Base-by-base conservation (phyloP, 1,140 invertebrate species). In the Condylostylus longicornis region DNA sequence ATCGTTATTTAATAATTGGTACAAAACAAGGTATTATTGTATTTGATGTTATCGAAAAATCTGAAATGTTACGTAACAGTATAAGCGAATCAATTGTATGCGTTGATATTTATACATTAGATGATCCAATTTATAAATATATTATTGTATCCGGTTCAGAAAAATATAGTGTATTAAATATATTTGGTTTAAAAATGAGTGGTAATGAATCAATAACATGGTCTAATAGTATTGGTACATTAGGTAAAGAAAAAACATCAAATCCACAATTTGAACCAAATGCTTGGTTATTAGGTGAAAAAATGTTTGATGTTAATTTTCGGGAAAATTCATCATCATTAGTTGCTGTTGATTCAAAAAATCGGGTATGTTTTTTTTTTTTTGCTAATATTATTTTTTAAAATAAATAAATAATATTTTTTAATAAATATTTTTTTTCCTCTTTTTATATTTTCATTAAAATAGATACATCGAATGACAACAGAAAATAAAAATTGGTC, bases 51-150 rank as follows among this genome's bases (percentile, higher is more conserved):
- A 34, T 35, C 4, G 27, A n/a, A 2, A 42, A 38, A 0, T 17
- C 42, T 12, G 25, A 40, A 13, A 40, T 52, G 2, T 36, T 55
- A 15, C 44, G 46, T 2, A 54, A 51, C 33, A 60, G 50, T 42
- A 43, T 60, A 9, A 59, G 56, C 33, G 56, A 60, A 15, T 37
- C 44, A 3, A 55, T 60, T 21, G 38, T 41, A 4, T 55, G 54
- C 21, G 38, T 60, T 23, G 57, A 60, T 38, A 39, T 57, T 6
- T 54, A 49, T 25, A 32, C 45, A 29, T 15, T 59, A 3, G 38
- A 21, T 10, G 38, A 45, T 30, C 31, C 45, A 2, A 35, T 38
- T 4, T 46, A 41, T 19, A 54, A 58, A 37, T 57, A 57, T 18
- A 47, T 60, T 14, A 42, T 60, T 4, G 29, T 55, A 0, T 57